Evolutionary conservation across 1,140 invertebrate genomes (phyloP), one percentile per base, ranked within the genome.

Genomic region (Hyposmocoma kahamanoa): DNA sequence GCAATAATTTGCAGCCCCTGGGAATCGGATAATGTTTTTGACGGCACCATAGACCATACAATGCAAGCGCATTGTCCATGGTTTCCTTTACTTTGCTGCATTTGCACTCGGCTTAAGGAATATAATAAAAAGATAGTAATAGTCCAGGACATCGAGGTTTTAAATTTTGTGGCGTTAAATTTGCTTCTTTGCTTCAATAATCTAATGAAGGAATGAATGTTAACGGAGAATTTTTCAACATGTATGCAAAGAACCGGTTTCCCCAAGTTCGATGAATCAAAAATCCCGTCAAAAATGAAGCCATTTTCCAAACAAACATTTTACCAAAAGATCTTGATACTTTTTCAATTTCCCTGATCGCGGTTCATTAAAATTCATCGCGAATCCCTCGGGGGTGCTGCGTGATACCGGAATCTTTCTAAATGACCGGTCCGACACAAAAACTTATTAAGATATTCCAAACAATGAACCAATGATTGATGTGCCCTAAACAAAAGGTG

Each of bases 401-500:
- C 47, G 46, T 49, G 60, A 62, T 66, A 54, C 63, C 48, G 56
- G 67, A 74, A 78, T 82, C 69, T 80, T 80, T 84, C 76, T 77
- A 82, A 84, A 79, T 80, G 76, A 80, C 74, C 76, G 70, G 64
- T 60, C 67, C 62, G 45, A 52, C 54, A 79, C 68, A 84, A 81
- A 80, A 81, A 79, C 56, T 81, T 84, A 81, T 82, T 84, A 82
- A 79, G 77, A 81, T 76, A 81, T 66, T 54, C 51, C 73, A 72
- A 76, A 82, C 77, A 84, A 83, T 72, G 68, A 59, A 50, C 54
- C 30, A 22, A 50, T 81, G 78, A 84, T 84, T 79, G 81, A 84
- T 84, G 81, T 54, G 56, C 41, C 50, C 60, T 48, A 72, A 69
- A 84, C 77, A 84, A 84, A 81, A 69, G 68, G 53, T 62, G 53